A percentile compares a stretch with the other conserved stretches of the same genome.
Conservation (phyloP, 1,140 invertebrate species). For the Mycetomoellerius zeteki region DNA sequence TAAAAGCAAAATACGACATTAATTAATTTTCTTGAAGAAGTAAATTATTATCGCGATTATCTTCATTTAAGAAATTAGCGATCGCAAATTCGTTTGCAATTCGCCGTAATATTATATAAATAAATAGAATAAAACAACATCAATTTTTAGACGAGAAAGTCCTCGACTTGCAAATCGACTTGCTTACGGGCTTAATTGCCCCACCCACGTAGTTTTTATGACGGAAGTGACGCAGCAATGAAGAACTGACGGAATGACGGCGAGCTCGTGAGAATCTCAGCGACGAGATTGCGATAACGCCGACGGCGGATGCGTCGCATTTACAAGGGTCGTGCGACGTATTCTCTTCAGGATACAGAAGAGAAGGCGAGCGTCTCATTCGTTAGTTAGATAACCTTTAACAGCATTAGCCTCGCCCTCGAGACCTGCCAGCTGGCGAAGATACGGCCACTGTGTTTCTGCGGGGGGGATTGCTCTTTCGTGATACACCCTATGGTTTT, state of each 20-base stretch:
- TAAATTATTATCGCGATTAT: not conserved
- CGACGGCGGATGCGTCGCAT: slow-evolving; percentile 42
- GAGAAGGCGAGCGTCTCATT: slow-evolving; percentile 52
- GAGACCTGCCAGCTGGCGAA: slow-evolving; percentile 24
- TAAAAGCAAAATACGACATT: not conserved
- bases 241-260: slow-evolving; percentile 32
- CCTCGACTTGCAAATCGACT: slow-evolving; percentile 1
- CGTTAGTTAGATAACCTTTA: slow-evolving; percentile 63
- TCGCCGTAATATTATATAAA: not conserved
- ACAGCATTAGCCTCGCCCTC: slow-evolving; percentile 58
- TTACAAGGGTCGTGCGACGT: slow-evolving; percentile 22
- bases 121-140: not conserved
- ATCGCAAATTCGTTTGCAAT: not conserved
- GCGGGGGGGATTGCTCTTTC: slow-evolving; percentile 38
- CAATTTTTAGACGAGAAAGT: not conserved
- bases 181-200: not conserved
- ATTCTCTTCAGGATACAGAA: slow-evolving; percentile 32
- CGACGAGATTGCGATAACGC: slow-evolving; percentile 57
- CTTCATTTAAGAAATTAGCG: not conserved
- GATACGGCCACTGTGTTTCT: slow-evolving; percentile 38
- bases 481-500: slow-evolving; percentile 13
- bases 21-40: not conserved
- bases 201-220: slow-evolving; percentile 17
- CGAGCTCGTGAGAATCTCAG: slow-evolving; percentile 43
- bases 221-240: slow-evolving; percentile 29